phyloP scores from a whole-genome alignment of 2,113 vertebrate species.

The Halcyon senegalensis region DNA sequence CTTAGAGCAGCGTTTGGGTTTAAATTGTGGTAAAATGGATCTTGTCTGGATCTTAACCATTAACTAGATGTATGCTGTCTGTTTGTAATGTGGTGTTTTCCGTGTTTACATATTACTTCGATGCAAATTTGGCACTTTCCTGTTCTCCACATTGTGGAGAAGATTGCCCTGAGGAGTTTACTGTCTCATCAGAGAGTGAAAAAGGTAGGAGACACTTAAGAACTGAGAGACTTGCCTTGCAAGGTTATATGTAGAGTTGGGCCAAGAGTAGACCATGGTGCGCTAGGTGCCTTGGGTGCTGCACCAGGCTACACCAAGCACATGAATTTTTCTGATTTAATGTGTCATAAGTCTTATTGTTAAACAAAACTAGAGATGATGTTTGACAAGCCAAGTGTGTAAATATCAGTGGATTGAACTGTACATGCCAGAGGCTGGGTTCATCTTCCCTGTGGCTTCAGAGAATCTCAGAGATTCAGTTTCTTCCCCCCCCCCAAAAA shows the following conservation, averaged over 20 bases:
- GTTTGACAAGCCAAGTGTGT: not conserved
- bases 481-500: not conserved
- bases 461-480: not conserved
- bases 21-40: not conserved
- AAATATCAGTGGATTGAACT: not conserved
- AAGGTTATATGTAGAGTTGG: not conserved
- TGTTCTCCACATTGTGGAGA: not conserved
- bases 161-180: not conserved
- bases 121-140: not conserved
- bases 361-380: not conserved
- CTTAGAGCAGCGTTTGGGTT: not conserved
- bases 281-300: not conserved
- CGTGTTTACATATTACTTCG: not conserved
- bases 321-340: not conserved
- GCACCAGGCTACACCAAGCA: not conserved
- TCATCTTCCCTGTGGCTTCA: not conserved
- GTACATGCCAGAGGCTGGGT: not conserved
- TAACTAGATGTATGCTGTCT: not conserved
- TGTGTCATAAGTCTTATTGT: not conserved
- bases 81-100: not conserved
- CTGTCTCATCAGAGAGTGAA: not conserved
- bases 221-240: not conserved
- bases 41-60: not conserved
- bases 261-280: not conserved
- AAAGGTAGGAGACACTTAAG: not conserved